phyloP scores from a whole-genome alignment of 92 coral and sea anemone species.

The Epizoanthus stellaris region DNA sequence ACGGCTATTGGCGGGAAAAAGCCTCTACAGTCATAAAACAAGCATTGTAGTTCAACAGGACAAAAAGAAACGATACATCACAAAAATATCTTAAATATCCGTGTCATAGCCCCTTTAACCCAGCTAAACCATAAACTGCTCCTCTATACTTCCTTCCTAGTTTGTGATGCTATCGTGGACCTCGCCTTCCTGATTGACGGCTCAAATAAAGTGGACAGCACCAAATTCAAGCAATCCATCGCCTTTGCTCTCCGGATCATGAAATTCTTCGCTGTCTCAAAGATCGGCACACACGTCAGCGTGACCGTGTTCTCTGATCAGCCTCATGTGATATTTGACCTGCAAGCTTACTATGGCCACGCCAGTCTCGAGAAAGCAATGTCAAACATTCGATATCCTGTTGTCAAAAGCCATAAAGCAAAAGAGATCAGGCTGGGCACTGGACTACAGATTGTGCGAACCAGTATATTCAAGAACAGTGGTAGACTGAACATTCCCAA shows the following conservation, averaged over 20 bases:
- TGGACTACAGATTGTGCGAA: background rate
- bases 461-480: constrained; percentile 29
- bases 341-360: constrained; percentile 42
- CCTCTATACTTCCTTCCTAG: background rate
- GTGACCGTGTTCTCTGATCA: constrained; percentile 69
- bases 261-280: constrained; percentile 72
- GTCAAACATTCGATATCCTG: constrained; percentile 6
- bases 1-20: too few species aligned
- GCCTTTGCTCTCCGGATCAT: constrained; percentile 65
- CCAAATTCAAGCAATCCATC: constrained; percentile 70
- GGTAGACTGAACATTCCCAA: constrained; percentile 40
- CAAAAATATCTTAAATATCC: too few species aligned
- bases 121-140: background rate
- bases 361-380: constrained; percentile 32
- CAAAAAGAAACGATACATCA: too few species aligned
- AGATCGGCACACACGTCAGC: constrained; percentile 67
- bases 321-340: constrained; percentile 76
- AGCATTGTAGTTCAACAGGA: too few species aligned
- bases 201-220: constrained; percentile 79
- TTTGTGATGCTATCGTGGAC: constrained; percentile 76
- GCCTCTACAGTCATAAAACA: too few species aligned
- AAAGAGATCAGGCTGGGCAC: constrained; percentile 16
- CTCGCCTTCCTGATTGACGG: constrained; percentile 91
- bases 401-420: background rate
- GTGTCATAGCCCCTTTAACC: background rate